Evolutionary conservation across 2,888 invertebrate species (phyloP).

Genomic region (Noctua comes): DNA sequence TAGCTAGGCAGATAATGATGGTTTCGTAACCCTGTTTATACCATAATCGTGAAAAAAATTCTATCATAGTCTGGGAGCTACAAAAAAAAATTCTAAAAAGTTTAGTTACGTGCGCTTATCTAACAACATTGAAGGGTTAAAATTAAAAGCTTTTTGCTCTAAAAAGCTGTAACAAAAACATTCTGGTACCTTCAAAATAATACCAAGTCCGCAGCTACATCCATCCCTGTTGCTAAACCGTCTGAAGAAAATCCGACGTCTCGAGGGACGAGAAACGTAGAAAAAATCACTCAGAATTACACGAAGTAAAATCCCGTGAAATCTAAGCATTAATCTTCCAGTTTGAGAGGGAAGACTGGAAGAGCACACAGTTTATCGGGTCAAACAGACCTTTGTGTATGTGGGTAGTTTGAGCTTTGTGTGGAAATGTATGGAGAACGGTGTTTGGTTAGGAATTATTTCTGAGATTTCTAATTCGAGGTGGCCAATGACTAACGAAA

Average conservation of each 20-base stretch:
- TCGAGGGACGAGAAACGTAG: constrained; percentile 51
- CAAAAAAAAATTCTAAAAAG: too few species aligned
- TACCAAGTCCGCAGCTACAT: constrained; percentile 9
- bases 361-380: constrained; percentile 49
- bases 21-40: too few species aligned
- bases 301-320: constrained; percentile 81
- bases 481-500: too few species aligned
- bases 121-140: not conserved
- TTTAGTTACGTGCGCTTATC: too few species aligned
- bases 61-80: too few species aligned
- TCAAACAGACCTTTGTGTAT: constrained; percentile 39
- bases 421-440: not conserved
- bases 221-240: constrained; percentile 43
- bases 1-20: too few species aligned
- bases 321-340: constrained; percentile 81
- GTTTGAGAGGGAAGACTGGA: constrained; percentile 55
- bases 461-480: constrained; percentile 5
- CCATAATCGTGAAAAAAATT: too few species aligned
- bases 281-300: constrained; percentile 82
- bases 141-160: not conserved
- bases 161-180: not conserved
- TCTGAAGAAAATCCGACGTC: constrained; percentile 56
- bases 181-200: constrained; percentile 31
- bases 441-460: not conserved
- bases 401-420: constrained; percentile 4